Evolutionary conservation across 2,888 invertebrate species (phyloP), one percentile per base, ranked within the genome.

Genomic region (Melipona bicolor): DNA sequence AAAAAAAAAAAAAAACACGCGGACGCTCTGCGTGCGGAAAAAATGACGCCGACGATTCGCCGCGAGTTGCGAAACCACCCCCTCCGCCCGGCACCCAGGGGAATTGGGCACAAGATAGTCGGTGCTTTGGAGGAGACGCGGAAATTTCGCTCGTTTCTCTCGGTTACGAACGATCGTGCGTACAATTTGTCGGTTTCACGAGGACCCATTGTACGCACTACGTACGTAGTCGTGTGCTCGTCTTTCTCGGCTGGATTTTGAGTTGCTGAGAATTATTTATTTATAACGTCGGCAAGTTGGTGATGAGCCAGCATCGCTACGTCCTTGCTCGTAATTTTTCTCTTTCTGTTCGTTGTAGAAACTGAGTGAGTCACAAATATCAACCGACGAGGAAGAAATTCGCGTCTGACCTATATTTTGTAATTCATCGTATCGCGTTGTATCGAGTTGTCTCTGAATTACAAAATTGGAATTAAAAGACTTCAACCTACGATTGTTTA

Each of bases 51-150:
- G 84, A 59, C 56, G 79, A 27, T 72, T 75, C 69, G 52, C 73
- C 64, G 77, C 69, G 75, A 85, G 84, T 85, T 65, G 85, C 72
- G 59, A 80, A 74, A 59, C 84, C 61, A 80, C 36, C 43, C 43
- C 43, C 9, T 9, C 43, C 43, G 9, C 43, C 9, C 54, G 21
- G 72, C 71, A 21, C 85, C 85, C 77, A 4, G 0, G 85, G 77
- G 85, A 80, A 61, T 24, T 49, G 73, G 61, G 21, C 76, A 52
- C 61, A 61, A 75, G 71, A 82, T 75, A 61, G 67, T 77, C 59
- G 84, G 84, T 84, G 67, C 71, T 85, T 80, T 75, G n/a, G 32
- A 27, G 32, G 72, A 72, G 50, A 68, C 67, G 27, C 71, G 84
- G 74, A 64, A 75, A 59, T 85, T 84, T 71, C 68, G 19, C 84